Evolutionary conservation across 2,888 invertebrate species (phyloP).

Genomic region (Merodon equestris): DNA sequence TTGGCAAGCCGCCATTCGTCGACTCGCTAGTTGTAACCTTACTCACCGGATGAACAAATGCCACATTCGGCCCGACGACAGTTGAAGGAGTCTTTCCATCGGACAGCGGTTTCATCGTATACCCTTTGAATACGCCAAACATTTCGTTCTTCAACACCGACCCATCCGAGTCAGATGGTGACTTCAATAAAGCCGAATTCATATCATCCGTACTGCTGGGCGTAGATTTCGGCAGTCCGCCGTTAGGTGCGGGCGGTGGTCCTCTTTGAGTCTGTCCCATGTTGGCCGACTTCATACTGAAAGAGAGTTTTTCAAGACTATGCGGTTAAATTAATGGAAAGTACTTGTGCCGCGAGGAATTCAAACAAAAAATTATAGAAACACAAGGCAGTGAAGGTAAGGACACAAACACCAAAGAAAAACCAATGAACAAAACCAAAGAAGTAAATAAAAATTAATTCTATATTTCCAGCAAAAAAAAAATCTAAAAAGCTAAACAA

Average conservation of each 20-base stretch:
- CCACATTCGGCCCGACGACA: slow-evolving; percentile 80
- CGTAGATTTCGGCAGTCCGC: slow-evolving; percentile 79
- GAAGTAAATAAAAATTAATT: slow-evolving; percentile 19
- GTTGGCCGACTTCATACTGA: slow-evolving; percentile 75
- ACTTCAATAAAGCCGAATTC: slow-evolving; percentile 84
- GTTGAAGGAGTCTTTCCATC: slow-evolving; percentile 73
- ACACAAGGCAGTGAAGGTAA: slow-evolving; percentile 11
- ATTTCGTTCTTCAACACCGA: slow-evolving; percentile 82
- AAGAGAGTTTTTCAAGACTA: slow-evolving; percentile 69
- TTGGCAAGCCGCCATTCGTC: slow-evolving; percentile 76
- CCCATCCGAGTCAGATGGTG: slow-evolving; percentile 80
- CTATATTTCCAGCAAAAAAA: slow-evolving; percentile 38
- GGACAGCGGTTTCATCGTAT: slow-evolving; percentile 82
- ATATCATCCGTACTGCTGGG: slow-evolving; percentile 84
- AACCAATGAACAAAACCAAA: slow-evolving; percentile 29
- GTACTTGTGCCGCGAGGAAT: slow-evolving; percentile 19
- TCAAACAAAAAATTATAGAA: slow-evolving; percentile 8
- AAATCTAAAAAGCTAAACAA: slow-evolving; percentile 13
- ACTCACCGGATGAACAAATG: slow-evolving; percentile 79
- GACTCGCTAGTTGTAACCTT: slow-evolving; percentile 71
- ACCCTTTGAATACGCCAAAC: slow-evolving; percentile 93
- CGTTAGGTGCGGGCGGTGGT: slow-evolving; percentile 74
- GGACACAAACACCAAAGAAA: slow-evolving; percentile 20
- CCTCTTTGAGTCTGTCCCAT: slow-evolving; percentile 70
- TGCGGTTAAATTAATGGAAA: slow-evolving; percentile 54